Evolutionary conservation across 1,140 invertebrate species (phyloP).

Genomic region (Phymorhynchus buccinoides): DNA sequence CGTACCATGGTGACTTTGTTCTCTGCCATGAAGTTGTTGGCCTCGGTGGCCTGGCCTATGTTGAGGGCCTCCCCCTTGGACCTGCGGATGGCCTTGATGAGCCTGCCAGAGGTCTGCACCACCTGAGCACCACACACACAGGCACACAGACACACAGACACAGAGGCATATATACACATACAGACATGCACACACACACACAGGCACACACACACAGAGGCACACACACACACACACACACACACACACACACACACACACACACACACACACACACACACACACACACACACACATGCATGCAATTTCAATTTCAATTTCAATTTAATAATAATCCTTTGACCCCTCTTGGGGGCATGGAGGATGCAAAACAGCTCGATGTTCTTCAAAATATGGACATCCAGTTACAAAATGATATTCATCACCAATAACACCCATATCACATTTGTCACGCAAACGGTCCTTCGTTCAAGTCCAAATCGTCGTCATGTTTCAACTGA

Average conservation of each 20-base stretch:
- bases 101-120: neutral
- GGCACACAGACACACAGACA: neutral
- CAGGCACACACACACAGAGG: neutral
- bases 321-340: too few relatives aligned
- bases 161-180: neutral
- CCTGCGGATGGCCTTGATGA: neutral
- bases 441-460: too few relatives aligned
- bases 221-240: neutral
- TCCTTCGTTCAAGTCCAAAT: too few relatives aligned
- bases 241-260: slow-evolving; percentile 23
- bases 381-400: too few relatives aligned
- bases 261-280: slow-evolving; percentile 18
- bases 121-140: slow-evolving; percentile 1
- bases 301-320: too few relatives aligned
- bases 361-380: too few relatives aligned
- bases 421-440: too few relatives aligned
- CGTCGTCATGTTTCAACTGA: too few relatives aligned
- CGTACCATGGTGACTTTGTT: slow-evolving; percentile 19
- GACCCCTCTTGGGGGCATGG: too few relatives aligned
- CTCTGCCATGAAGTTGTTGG: slow-evolving; percentile 24
- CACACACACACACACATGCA: too few relatives aligned
- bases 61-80: slow-evolving; percentile 11
- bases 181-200: slow-evolving; percentile 15
- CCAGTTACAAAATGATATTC: too few relatives aligned
- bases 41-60: slow-evolving; percentile 14